A percentile compares a stretch with the other conserved stretches of the same genome.
Evolutionary conservation across 2,888 invertebrate genomes (phyloP).

Genomic region (Mythimna pallens): DNA sequence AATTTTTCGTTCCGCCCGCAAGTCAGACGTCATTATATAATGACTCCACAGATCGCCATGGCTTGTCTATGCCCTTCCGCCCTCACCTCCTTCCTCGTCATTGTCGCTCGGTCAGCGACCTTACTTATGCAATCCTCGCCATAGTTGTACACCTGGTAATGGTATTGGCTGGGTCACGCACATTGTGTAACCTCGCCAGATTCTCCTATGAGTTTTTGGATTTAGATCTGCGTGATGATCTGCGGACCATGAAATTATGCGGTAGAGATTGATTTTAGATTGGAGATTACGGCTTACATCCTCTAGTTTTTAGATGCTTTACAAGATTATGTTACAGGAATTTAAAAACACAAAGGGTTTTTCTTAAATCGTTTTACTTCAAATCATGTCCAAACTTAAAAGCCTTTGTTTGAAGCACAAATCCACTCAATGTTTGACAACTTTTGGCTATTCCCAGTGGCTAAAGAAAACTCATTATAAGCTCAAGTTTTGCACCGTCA

Average conservation of each 20-base stretch:
- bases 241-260: slow-evolving; percentile 48
- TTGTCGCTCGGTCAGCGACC: slow-evolving; percentile 82
- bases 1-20: slow-evolving; percentile 24
- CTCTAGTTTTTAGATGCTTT: not conserved
- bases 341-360: slow-evolving; percentile 1
- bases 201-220: slow-evolving; percentile 40
- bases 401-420: slow-evolving; percentile 28
- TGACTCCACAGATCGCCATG: slow-evolving; percentile 55
- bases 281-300: slow-evolving; percentile 10
- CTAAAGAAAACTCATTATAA: slow-evolving; percentile 57
- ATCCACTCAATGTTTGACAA: slow-evolving; percentile 35
- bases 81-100: slow-evolving; percentile 71
- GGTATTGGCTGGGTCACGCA: slow-evolving; percentile 70
- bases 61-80: slow-evolving; percentile 76
- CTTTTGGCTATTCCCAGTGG: slow-evolving; percentile 28
- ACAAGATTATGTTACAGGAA: not conserved
- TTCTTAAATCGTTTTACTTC: not conserved
- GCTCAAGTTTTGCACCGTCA: slow-evolving; percentile 48
- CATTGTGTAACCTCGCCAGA: slow-evolving; percentile 66
- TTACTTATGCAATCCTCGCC: slow-evolving; percentile 76
- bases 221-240: slow-evolving; percentile 10
- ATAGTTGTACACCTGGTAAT: slow-evolving; percentile 80
- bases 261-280: slow-evolving; percentile 30
- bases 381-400: slow-evolving; percentile 10
- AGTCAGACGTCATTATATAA: slow-evolving; percentile 42